Evolutionary conservation across 1,140 invertebrate genomes (phyloP).

Genomic region (Heterodera schachtii): DNA sequence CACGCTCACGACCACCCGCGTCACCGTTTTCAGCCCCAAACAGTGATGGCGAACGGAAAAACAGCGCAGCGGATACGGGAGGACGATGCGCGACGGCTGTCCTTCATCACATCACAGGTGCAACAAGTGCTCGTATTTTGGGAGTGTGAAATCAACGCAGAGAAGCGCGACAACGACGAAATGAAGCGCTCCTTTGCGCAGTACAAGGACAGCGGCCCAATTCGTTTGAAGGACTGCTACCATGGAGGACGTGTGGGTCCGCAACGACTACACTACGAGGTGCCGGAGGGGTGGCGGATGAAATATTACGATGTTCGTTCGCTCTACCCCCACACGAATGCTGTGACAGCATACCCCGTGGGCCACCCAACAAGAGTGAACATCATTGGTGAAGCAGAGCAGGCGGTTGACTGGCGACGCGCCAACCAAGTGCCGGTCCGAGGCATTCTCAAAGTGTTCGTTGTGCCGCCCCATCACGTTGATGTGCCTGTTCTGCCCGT

Average conservation of each 20-base stretch:
- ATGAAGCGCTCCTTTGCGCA: neutral
- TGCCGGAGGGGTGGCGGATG: neutral
- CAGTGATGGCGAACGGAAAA: neutral
- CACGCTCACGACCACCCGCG: conserved; percentile 4
- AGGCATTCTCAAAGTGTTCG: conserved; percentile 18
- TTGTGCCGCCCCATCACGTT: conserved; percentile 1
- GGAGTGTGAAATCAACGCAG: conserved; percentile 15
- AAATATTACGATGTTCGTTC: conserved; percentile 5
- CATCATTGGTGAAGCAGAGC: neutral
- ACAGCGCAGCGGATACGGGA: neutral
- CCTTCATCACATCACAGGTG: neutral
- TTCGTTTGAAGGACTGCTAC: neutral
- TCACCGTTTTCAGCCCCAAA: neutral
- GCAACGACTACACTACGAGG: conserved; percentile 3
- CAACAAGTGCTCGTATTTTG: conserved; percentile 4
- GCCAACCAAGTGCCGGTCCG: neutral
- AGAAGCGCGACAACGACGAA: neutral
- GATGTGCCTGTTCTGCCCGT: conserved; percentile 12
- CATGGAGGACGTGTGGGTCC: conserved; percentile 15
- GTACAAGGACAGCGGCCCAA: conserved; percentile 6
- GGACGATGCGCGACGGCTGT: neutral
- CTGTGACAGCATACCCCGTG: neutral
- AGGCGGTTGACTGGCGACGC: conserved; percentile 9
- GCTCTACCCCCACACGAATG: conserved; percentile 11
- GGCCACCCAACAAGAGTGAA: conserved; percentile 6